phyloP scores from a whole-genome alignment of 2,888 invertebrate genomes.

The Drosophila glabriapex region DNA sequence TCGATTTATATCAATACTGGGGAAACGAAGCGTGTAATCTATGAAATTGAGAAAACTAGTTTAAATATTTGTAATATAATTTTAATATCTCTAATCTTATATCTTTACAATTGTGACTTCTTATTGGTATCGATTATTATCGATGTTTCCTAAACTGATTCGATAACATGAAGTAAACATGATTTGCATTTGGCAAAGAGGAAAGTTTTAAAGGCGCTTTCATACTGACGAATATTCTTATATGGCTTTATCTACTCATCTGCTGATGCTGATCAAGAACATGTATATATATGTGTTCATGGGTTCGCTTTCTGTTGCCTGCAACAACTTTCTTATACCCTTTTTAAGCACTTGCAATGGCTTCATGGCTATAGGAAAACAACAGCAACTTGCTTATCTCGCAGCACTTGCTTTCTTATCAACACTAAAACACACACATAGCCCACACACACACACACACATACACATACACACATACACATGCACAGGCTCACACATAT shows the following conservation, averaged over 20 bases:
- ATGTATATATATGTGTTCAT: not conserved
- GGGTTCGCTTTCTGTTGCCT: not conserved
- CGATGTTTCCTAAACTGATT: not conserved
- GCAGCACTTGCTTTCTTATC: slow-evolving; percentile 59
- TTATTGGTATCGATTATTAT: not conserved
- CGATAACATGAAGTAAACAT: not conserved
- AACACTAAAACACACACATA: slow-evolving; percentile 51
- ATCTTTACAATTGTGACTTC: not conserved
- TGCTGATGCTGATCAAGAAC: not conserved
- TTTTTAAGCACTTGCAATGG: not conserved
- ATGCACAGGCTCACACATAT: slow-evolving; percentile 9
- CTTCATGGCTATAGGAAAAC: slow-evolving; percentile 26
- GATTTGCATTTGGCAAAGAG: not conserved
- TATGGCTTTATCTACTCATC: not conserved
- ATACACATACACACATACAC: slow-evolving; percentile 13
- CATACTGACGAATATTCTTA: not conserved
- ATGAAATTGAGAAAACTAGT: not conserved
- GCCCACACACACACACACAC: slow-evolving; percentile 1
- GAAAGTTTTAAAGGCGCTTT: not conserved
- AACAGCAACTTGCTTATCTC: slow-evolving; percentile 54
- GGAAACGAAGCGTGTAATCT: not conserved
- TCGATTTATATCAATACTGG: not conserved
- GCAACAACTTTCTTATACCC: not conserved
- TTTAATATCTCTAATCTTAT: not conserved
- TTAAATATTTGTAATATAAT: not conserved